Evolutionary conservation across 2,113 vertebrate genomes (phyloP), one percentile per base, ranked within the genome.

Genomic region (Plecotus auritus): DNA sequence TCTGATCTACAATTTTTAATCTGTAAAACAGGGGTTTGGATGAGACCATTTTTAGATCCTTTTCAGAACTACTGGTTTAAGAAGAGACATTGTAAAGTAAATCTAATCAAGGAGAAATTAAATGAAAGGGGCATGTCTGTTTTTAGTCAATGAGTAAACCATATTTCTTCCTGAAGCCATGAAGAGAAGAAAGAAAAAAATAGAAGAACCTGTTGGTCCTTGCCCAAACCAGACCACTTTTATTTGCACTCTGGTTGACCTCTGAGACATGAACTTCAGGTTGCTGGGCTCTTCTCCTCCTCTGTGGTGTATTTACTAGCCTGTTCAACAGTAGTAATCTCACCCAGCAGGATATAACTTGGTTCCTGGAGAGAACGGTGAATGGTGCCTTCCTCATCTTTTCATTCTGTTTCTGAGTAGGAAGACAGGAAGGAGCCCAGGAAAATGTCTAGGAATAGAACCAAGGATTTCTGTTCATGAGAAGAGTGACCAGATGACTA

Each of bases 41-140:
- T 87, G 84, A 67, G 64, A 81, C 9, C 18, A 67, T 87, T 66
- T 93, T 88, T 14, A 89, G 13, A 67, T 91, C 23, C 37, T 84
- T 93, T 94, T 42, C 45, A 95, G 64, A 83, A 80, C 26, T 74
- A 10, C 22, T 64, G 81, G 18, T n/a, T 89, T 72, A 89, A 89
- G 37, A 32, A 22, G 37, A 80, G 67, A 32, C 61, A 77, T 5
- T 70, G 2, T 72, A 69, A 96, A 67, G 92, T 90, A 64, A 56
- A 77, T 35, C 2, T 54, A 74, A 86, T 90, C 40, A 66, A 88
- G 45, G 87, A 69, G 23, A 94, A 88, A 85, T 80, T n/a, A 69
- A 85, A 83, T n/a, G 40, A 40, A 74, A 51, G 5, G 42, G 13
- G 0, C 17, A 9, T 59, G 7, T 92, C 70, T 76, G 20, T 54